Evolutionary conservation across 2,888 invertebrate species (phyloP).

Genomic region (Laothoe populi): DNA sequence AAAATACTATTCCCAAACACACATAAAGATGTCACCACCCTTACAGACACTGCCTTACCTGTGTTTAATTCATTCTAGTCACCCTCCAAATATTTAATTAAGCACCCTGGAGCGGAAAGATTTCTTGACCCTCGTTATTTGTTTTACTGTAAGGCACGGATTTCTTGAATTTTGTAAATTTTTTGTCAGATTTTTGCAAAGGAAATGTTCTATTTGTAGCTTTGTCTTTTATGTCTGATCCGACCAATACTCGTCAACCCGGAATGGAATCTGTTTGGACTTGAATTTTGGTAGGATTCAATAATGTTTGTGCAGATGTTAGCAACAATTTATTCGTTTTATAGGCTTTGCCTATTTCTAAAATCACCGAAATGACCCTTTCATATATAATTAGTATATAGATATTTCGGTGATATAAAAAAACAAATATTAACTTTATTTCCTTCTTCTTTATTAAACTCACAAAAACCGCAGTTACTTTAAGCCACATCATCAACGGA

Average conservation of each 20-base stretch:
- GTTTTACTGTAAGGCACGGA: conserved; percentile 37
- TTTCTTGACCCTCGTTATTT: conserved; percentile 44
- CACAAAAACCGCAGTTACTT: conserved; percentile 7
- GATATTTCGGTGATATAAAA: too few species aligned
- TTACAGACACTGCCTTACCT: conserved; percentile 42
- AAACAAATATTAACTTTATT: neutral
- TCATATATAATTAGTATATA: too few species aligned
- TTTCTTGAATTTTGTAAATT: conserved; percentile 40
- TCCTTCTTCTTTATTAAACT: neutral
- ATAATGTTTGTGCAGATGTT: neutral
- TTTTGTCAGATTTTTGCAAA: conserved; percentile 32
- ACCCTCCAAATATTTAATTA: conserved; percentile 73
- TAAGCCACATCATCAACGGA: conserved; percentile 39
- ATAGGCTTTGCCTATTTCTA: neutral
- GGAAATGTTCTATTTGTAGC: conserved; percentile 12
- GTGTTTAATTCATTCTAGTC: conserved; percentile 66
- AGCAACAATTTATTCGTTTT: neutral
- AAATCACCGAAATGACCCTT: too few species aligned
- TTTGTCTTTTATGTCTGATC: neutral
- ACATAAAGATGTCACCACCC: conserved; percentile 5
- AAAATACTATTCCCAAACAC: neutral
- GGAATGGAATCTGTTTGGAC: neutral
- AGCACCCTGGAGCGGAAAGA: conserved; percentile 48
- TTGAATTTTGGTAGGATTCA: neutral
- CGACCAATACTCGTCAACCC: neutral